Evolutionary conservation across 2,888 invertebrate species (phyloP), one percentile per base, ranked within the genome.

Genomic region (Chrysolina americana): DNA sequence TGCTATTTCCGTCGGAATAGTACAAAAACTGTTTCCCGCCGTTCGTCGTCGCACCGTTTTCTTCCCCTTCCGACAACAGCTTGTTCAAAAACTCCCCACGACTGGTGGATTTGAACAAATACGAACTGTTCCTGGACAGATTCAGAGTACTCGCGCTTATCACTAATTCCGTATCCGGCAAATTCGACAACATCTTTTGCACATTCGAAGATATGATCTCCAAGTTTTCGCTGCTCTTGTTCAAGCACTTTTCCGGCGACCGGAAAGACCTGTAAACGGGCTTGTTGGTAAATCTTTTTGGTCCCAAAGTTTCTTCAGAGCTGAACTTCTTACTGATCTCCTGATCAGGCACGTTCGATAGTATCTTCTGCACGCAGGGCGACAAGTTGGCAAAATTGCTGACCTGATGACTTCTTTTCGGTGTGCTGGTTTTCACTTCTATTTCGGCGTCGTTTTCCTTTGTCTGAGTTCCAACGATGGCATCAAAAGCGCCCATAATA

Each of bases 401-500:
- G 6, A 82, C 82, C 78, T 87, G 87, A 66, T 83, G 89, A 84
- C 81, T 81, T 50, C 85, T 84, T 77, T 83, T 86, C 2, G 86
- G 84, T 6, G 83, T 80, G 70, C 80, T 81, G 3, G 81, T 78
- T 66, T 78, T 80, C 15, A 73, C 74, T 70, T 82, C 78, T 65
- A 74, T 50, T 23, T 82, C 78, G 53, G 73, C 59, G 21, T 76
- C 63, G 41, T 79, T 72, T 41, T 79, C 75, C 65, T 73, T 80
- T 65, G 79, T 81, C 70, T 77, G 84, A 75, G 89, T 89, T 82
- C 90, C 92, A 83, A 90, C 90, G 80, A 96, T 90, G 79, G 94
- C 94, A 89, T 97, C 96, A 88, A 96, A 96, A 89, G 96, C 94
- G 79, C 94, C 95, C 89, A 97, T 92, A 78, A 96, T 91, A 81